Evolutionary conservation across 2,888 invertebrate species (phyloP).

Genomic region (Meandrusa payeni): DNA sequence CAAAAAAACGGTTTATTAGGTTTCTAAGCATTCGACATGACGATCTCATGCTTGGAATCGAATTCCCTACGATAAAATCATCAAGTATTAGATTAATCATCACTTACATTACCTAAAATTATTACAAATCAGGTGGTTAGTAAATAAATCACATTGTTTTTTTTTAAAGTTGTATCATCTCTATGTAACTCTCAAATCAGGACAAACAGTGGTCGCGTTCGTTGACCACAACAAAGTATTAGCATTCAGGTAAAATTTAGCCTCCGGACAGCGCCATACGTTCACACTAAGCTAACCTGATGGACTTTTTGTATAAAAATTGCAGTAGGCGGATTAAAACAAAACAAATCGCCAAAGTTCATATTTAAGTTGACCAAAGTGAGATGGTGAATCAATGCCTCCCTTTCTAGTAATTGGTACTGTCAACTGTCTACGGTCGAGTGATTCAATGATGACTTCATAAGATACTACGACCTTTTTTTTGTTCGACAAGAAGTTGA

Average conservation of each 20-base stretch:
- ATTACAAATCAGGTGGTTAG: no score
- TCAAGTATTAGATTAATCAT: no score
- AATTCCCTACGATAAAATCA: no score
- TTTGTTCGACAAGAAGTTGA: no score
- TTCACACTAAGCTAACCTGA: constrained; percentile 4
- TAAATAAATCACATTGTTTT: no score
- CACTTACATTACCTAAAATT: no score
- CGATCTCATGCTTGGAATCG: no score
- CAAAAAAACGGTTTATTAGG: no score
- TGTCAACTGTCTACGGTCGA: background rate
- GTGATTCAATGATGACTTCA: no score
- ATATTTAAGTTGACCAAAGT: background rate
- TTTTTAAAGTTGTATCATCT: constrained; percentile 43
- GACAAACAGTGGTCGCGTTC: constrained; percentile 43
- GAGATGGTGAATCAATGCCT: background rate
- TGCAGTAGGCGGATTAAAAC: constrained; percentile 1
- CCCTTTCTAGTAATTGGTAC: background rate
- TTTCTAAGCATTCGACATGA: no score
- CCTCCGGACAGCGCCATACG: constrained; percentile 9
- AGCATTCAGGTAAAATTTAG: constrained; percentile 58
- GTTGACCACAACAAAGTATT: constrained; percentile 50
- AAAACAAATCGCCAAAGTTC: constrained; percentile 1
- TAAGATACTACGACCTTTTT: no score
- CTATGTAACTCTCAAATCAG: constrained; percentile 36
- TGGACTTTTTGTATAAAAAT: constrained; percentile 4